Conservation (phyloP, 2,113 vertebrate genomes). For the Psammodynastes pulverulentus region DNA sequence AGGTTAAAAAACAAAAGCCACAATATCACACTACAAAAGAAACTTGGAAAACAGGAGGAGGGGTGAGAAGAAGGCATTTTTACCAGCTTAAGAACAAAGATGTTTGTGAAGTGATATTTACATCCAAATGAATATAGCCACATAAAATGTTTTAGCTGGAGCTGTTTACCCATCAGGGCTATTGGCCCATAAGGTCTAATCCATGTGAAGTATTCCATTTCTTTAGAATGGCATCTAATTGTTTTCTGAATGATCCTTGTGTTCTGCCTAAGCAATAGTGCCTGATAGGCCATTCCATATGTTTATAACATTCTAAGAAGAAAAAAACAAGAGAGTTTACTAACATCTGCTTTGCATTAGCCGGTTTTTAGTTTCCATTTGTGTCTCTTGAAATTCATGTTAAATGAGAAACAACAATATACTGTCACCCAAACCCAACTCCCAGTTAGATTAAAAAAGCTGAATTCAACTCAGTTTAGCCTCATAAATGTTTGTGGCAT, state of each 20-base stretch:
- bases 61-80: background rate
- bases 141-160: constrained; percentile 45
- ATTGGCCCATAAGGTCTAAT: constrained; percentile 68
- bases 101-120: constrained; percentile 49
- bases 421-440: constrained; percentile 1
- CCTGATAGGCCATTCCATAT: constrained; percentile 71
- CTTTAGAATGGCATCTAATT: constrained; percentile 67
- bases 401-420: constrained; percentile 40
- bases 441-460: background rate
- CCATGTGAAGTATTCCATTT: constrained; percentile 68
- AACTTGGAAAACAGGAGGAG: background rate
- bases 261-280: constrained; percentile 70
- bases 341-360: constrained; percentile 67
- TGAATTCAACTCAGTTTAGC: background rate
- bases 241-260: constrained; percentile 69
- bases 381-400: constrained; percentile 54
- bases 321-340: constrained; percentile 42
- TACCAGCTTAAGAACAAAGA: background rate
- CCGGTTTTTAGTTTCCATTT: constrained; percentile 63
- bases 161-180: constrained; percentile 60
- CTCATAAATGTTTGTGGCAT: background rate
- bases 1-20: background rate
- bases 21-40: background rate
- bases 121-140: constrained; percentile 55
- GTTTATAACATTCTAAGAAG: constrained; percentile 67